phyloP scores from a whole-genome alignment of 2,888 invertebrate species.

The Heliconius cydno region DNA sequence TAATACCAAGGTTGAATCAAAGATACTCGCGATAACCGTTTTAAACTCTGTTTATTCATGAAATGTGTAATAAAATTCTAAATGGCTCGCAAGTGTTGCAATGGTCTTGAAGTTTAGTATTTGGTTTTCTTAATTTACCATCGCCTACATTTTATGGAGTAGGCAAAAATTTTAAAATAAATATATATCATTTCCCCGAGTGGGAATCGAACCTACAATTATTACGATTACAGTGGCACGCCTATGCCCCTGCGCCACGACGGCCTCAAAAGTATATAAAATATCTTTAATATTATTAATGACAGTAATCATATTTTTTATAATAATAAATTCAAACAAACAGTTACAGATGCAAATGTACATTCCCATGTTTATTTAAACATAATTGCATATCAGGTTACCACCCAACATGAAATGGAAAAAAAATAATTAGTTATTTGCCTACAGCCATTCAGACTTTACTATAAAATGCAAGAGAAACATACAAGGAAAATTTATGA shows the following conservation, averaged over 20 bases:
- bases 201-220: no score
- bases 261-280: background rate
- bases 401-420: background rate
- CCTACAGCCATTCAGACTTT: background rate
- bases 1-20: slow-evolving; percentile 13
- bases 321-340: background rate
- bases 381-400: slow-evolving; percentile 3
- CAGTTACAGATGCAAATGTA: background rate
- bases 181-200: no score
- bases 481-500: background rate
- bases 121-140: background rate
- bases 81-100: background rate
- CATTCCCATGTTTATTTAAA: background rate
- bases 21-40: slow-evolving; percentile 10
- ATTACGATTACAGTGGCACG: no score
- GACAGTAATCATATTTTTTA: background rate
- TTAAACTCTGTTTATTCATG: slow-evolving; percentile 3
- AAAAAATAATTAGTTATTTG: slow-evolving; percentile 3
- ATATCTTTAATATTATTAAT: background rate
- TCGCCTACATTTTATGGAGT: background rate
- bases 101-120: background rate
- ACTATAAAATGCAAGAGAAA: slow-evolving; percentile 1
- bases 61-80: slow-evolving; percentile 2
- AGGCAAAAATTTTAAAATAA: background rate
- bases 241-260: no score